A percentile compares a stretch with the other conserved stretches of the same genome.
Evolutionary conservation across 1,140 invertebrate genomes (phyloP).

Genomic region (Leptinotarsa texana): DNA sequence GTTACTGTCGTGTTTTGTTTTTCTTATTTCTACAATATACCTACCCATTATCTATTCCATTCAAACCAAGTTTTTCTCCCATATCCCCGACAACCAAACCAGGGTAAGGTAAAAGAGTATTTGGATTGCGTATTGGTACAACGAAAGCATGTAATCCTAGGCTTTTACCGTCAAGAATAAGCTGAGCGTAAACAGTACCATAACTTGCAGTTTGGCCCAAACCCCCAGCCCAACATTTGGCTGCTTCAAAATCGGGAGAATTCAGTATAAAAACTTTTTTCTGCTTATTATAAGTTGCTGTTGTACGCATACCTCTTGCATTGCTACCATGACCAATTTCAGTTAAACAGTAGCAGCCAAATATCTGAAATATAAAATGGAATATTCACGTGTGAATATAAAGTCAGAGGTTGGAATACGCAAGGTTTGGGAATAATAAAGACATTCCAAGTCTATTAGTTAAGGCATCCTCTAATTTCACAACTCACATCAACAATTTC

Average conservation of each 20-base stretch:
- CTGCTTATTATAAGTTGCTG: constrained; percentile 82
- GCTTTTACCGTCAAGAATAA: constrained; percentile 73
- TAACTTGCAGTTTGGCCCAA: constrained; percentile 87
- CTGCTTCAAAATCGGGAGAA: constrained; percentile 90
- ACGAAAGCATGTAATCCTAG: constrained; percentile 87
- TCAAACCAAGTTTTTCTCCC: constrained; percentile 84
- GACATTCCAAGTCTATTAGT: too few species aligned
- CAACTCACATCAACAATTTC: background rate
- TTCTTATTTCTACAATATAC: background rate
- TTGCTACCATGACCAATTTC: constrained; percentile 95
- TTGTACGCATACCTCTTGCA: constrained; percentile 86
- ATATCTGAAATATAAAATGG: constrained; percentile 57
- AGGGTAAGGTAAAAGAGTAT: constrained; percentile 71
- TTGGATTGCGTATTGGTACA: constrained; percentile 78
- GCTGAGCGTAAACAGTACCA: constrained; percentile 85
- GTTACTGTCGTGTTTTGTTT: too few species aligned
- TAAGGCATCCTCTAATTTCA: too few species aligned
- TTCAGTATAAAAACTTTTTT: constrained; percentile 83
- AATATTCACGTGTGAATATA: background rate
- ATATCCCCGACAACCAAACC: constrained; percentile 78
- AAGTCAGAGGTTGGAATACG: background rate
- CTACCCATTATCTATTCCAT: constrained; percentile 88
- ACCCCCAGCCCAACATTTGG: constrained; percentile 93
- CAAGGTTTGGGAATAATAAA: background rate
- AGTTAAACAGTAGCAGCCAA: constrained; percentile 89